Percentiles rank a stretch among this genome's conserved stretches.
Conservation (phyloP, 1,140 invertebrate species). For the Acromyrmex echinatior region DNA sequence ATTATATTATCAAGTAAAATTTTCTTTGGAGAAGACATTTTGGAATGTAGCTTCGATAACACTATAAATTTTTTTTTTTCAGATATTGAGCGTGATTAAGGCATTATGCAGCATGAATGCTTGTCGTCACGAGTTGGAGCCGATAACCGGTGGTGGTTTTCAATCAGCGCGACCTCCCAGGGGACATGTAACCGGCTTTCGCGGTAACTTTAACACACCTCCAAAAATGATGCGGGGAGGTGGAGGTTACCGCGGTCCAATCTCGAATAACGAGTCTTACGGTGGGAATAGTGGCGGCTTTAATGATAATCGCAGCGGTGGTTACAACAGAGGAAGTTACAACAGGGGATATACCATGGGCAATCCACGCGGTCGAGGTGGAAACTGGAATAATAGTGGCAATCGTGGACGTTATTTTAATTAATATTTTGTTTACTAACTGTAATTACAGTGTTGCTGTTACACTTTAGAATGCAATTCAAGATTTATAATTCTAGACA, state of each 20-base stretch:
- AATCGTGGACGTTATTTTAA: constrained; percentile 53
- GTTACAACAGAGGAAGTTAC: constrained; percentile 57
- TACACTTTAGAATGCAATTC: background rate
- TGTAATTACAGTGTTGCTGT: background rate
- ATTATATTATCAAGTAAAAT: background rate
- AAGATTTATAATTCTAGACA: too few species aligned
- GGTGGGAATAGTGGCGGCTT: constrained; percentile 37
- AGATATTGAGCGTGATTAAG: constrained; percentile 89
- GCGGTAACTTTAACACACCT: constrained; percentile 30
- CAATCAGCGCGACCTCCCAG: constrained; percentile 82
- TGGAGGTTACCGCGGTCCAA: constrained; percentile 49
- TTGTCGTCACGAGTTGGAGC: constrained; percentile 90
- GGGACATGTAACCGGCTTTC: constrained; percentile 75
- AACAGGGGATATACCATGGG: constrained; percentile 49
- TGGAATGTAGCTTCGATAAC: background rate
- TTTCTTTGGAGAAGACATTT: too few species aligned
- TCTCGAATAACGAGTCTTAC: constrained; percentile 33
- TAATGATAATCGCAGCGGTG: constrained; percentile 34
- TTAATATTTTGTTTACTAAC: background rate
- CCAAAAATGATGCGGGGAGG: constrained; percentile 74
- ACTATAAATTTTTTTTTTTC: constrained; percentile 50
- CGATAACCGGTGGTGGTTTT: constrained; percentile 83
- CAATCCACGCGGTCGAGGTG: constrained; percentile 53
- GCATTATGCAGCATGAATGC: constrained; percentile 91
- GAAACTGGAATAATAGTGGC: constrained; percentile 60